These are phyloP conservation scores for Melanotus villosus DNA, from an alignment of 2,888 invertebrate genomes.

Conservation along the genomic window DNA sequence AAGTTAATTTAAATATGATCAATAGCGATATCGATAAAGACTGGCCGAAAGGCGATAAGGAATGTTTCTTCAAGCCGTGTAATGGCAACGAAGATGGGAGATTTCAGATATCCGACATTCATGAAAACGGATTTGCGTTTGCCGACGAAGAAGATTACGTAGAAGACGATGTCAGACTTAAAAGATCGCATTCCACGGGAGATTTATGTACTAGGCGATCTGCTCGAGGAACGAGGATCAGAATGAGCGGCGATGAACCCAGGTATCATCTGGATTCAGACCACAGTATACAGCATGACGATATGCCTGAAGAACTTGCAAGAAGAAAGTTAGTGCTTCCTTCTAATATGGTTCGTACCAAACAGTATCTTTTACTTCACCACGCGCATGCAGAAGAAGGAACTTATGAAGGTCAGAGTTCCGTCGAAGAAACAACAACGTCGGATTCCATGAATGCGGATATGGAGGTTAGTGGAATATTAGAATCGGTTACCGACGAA, in stretches of 20 bases:
- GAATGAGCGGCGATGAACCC: slow-evolving; percentile 65
- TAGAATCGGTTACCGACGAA: slow-evolving; percentile 64
- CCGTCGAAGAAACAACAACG: slow-evolving; percentile 68
- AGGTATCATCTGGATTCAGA: slow-evolving; percentile 70
- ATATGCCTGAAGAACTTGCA: slow-evolving; percentile 69
- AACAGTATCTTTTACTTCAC: slow-evolving; percentile 63
- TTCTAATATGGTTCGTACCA: slow-evolving; percentile 58
- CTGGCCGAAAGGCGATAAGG: slow-evolving; percentile 57
- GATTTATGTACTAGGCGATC: slow-evolving; percentile 67
- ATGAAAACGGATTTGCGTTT: slow-evolving; percentile 68
- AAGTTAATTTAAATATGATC: slow-evolving; percentile 59
- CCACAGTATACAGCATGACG: slow-evolving; percentile 71
- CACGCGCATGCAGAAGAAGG: slow-evolving; percentile 63
- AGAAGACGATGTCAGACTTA: slow-evolving; percentile 64
- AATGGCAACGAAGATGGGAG: slow-evolving; percentile 70
- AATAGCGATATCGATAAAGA: slow-evolving; percentile 60
- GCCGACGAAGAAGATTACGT: slow-evolving; percentile 65
- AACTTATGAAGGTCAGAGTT: slow-evolving; percentile 67
- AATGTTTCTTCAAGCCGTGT: slow-evolving; percentile 65
- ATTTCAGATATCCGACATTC: slow-evolving; percentile 71
- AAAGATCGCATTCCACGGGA: slow-evolving; percentile 70
- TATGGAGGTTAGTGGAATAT: slow-evolving; percentile 69
- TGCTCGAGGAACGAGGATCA: slow-evolving; percentile 61
- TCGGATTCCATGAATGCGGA: slow-evolving; percentile 70
- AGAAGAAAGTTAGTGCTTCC: slow-evolving; percentile 66